Base-by-base conservation (phyloP, 64 coral and sea anemone species). In the Platygyra sinensis region DNA sequence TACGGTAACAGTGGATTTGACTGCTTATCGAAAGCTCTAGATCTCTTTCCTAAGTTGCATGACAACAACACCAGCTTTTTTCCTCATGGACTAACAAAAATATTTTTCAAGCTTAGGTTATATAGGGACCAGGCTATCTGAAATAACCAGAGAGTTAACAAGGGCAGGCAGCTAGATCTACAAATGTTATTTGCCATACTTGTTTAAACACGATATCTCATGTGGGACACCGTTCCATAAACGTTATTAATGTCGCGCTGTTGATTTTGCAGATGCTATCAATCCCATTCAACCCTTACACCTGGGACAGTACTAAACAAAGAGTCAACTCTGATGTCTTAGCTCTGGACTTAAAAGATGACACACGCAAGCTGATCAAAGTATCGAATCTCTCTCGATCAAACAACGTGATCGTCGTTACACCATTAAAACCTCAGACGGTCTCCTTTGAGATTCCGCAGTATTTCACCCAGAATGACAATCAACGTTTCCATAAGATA, bases 221-320 rank as follows among this genome's bases (percentile, higher is more conserved):
- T 36, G 3, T 36, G 33, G 33, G 33, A 36, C 33, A 36, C 3
- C 33, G 33, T 36, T 3, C 3, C 33, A 1, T 36, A 1, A 36
- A 36, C 33, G 33, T 36, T 36, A 36, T 36, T 36, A 63, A 63
- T 19, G 22, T 4, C 61, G 22, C 4, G 15, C 61, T 17, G 22
- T 19, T 22, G 22, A 15, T 63, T 22, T 79, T 55, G 17, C 61
- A 92, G 90, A 92, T 92, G 90, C 72, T 86, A 10, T 65, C 65
- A 16, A 67, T 92, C 11, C 59, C 90, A 24, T 67, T 86, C 22
- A 92, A 92, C 38, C 90, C 90, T 65, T 92, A 77, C 74, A 92
- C 90, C 9, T 92, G 90, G 90, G 90, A 92, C 38, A n/a, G 24
- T 7, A 78, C 90, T 78, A 86, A 52, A 50, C 4, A 65, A 19